Base-by-base conservation (phyloP, 2,113 vertebrate genomes). In the Phoxinus phoxinus region DNA sequence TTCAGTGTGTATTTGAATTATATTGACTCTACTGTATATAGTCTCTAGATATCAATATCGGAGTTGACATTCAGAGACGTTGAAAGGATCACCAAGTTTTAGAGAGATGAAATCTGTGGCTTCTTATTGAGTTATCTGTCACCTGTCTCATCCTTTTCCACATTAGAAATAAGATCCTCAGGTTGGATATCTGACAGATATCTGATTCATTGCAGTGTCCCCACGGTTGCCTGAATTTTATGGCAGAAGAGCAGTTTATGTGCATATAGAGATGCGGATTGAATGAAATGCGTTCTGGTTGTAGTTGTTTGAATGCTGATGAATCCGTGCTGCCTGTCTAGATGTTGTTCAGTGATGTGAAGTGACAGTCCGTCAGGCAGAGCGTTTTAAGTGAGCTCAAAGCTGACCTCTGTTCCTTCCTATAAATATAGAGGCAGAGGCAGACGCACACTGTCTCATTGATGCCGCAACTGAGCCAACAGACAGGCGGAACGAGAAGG, bases 321-420 rank as follows among this genome's bases (percentile, higher is more conserved):
- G 61, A 69, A 15, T 69, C 44, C n/a, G 65, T 15, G 63, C 11
- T 67, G 46, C 21, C 15, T 32, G 30, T 15, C n/a, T 71, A 41
- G 44, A 30, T 83, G 30, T 27, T 83, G 30, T 27, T 83, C 46
- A 35, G 65, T 73, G 67, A 83, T 72, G 65, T 83, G 30, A 83
- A 41, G 48, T 25, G 48, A 56, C 27, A 58, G 65, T 8, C 81
- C 21, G 46, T 83, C 46, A 72, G 65, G 81, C 81, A 56, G 32
- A 41, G 30, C 1, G 0, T 48, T 83, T 58, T 25, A 58, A 83
- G 44, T 41, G 65, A 41, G 23, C 81, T 83, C 65, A 65, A 76
- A 76, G 19, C 75, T 69, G 59, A 77, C 74, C 44, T 85, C 77
- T 37, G 51, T 81, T 81, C 51, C 17, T 37, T 44, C 51, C 51